Conservation (phyloP, 2,113 vertebrate genomes). For the Muntiacus reevesi region DNA sequence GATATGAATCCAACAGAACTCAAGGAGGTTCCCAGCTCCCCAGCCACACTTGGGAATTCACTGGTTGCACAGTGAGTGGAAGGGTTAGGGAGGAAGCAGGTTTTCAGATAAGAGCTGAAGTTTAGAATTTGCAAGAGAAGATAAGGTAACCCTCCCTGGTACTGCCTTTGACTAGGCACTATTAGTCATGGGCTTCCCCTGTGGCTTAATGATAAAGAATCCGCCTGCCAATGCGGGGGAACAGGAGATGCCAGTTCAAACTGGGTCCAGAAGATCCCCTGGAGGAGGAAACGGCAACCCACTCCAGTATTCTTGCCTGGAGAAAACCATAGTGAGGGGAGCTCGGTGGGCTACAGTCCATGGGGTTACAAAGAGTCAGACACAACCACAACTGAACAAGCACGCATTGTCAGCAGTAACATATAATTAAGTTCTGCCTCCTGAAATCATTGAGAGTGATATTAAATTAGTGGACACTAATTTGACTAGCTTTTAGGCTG, state of each 20-base stretch:
- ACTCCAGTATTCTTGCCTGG: neutral
- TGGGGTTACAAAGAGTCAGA: neutral
- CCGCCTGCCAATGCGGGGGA: neutral
- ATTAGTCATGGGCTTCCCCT: neutral
- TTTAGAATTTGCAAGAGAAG: conserved; percentile 1
- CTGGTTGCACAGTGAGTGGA: neutral
- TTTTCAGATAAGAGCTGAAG: neutral
- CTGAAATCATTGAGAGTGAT: neutral
- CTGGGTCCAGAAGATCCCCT: neutral
- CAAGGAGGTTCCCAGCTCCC: neutral
- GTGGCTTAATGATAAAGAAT: neutral
- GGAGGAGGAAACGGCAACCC: neutral
- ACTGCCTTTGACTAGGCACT: neutral
- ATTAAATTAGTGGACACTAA: neutral
- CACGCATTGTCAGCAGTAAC: neutral
- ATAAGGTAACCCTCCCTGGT: neutral
- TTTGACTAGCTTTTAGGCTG: conserved; percentile 18
- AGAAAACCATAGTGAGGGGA: neutral
- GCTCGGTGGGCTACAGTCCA: neutral
- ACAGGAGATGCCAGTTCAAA: neutral
- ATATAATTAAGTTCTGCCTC: conserved; percentile 14
- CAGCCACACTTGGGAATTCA: neutral
- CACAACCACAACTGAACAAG: neutral
- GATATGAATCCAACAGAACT: neutral
- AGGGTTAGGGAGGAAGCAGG: neutral